Evolutionary conservation across 2,797 vertebrate species (phyloP), one percentile per base, ranked within the genome.

Genomic region (Malacoraja senta): DNA sequence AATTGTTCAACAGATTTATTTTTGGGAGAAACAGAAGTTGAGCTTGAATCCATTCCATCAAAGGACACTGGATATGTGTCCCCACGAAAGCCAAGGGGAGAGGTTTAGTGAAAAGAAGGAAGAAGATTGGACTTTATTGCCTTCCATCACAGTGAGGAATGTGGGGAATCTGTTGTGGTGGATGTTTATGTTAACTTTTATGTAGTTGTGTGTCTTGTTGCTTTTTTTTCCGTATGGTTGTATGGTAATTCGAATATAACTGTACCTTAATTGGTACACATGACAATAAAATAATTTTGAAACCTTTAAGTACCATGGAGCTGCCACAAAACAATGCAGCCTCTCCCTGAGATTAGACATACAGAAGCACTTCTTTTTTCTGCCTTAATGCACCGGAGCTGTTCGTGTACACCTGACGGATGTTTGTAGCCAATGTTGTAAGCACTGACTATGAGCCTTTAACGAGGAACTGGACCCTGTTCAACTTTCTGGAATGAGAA

Each of bases 401-500:
- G 61, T 88, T 65, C 32, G 3, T 68, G 84, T 68, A 68, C 84
- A 88, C 63, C 84, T 88, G 84, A 88, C 21, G 84, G 29, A n/a
- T 21, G 84, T 88, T 88, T 68, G 65, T n/a, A 65, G 84, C 61
- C 58, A 35, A 68, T 3, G 7, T 63, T 68, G 63, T 68, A 88
- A 88, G 84, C 19, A 68, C n/a, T 68, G 63, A 88, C 84, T 68
- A 21, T 10, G 84, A 68, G 61, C 61, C 32, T 68, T 88, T 88
- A 35, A 88, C 8, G 63, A 68, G 84, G 84, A 8, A 10, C 29
- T 88, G 84, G 84, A 88, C 63, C 35, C 2, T 68, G n/a, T 88
- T 63, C 84, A 88, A 88, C 84, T 88, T 88, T 68, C n/a, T 88
- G 61, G 84, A 88, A 68, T 88, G 84, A 88, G 61, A 68, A 68